phyloP scores from a whole-genome alignment of 2,797 vertebrate species.

The Lacerta viridis region DNA sequence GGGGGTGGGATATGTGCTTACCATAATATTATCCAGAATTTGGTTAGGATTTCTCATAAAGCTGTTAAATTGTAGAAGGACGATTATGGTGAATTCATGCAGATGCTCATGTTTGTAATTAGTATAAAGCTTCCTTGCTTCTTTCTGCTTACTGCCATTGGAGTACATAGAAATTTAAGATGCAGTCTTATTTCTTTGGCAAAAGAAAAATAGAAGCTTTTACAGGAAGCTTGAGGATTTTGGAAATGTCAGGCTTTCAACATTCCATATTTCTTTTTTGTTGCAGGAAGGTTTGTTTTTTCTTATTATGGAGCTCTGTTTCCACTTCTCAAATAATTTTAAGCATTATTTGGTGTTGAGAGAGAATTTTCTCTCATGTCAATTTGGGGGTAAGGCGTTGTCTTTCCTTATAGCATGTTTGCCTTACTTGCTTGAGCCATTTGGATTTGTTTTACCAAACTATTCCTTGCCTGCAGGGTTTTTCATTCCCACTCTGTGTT shows the following conservation, averaged over 20 bases:
- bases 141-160: background rate
- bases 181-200: background rate
- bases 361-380: background rate
- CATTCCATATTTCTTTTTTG: background rate
- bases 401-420: background rate
- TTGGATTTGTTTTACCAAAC: slow-evolving; percentile 22
- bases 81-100: background rate
- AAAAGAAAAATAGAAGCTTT: background rate
- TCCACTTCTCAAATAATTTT: slow-evolving; percentile 7
- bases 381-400: background rate
- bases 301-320: background rate
- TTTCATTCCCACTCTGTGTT: background rate
- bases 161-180: background rate
- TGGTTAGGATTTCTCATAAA: slow-evolving; percentile 16
- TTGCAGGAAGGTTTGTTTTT: slow-evolving; percentile 3
- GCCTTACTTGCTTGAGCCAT: background rate
- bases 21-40: background rate
- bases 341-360: background rate
- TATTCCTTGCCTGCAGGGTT: background rate
- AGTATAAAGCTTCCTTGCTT: background rate
- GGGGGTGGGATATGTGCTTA: background rate
- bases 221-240: background rate
- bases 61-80: background rate
- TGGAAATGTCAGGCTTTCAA: background rate
- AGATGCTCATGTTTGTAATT: background rate